Evolutionary conservation across 2,888 invertebrate species (phyloP).

Genomic region (Drosophila nigricruria): DNA sequence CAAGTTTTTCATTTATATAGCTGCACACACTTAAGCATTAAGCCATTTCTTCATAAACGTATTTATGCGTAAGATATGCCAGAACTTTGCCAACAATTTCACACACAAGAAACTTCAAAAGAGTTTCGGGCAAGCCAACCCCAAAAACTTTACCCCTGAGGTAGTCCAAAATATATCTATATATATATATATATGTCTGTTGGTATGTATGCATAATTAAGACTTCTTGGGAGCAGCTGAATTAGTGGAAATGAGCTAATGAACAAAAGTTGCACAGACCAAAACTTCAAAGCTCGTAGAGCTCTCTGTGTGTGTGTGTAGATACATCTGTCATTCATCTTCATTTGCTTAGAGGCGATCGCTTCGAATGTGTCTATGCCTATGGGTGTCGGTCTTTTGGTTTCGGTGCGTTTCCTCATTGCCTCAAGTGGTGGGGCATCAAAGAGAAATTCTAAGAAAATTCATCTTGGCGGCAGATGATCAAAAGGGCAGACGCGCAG

Average conservation of each 20-base stretch:
- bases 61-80: slow-evolving; percentile 11
- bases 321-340: slow-evolving; percentile 71
- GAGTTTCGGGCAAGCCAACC: slow-evolving; percentile 41
- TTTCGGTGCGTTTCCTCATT: slow-evolving; percentile 44
- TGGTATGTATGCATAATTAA: slow-evolving; percentile 58
- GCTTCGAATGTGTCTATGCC: slow-evolving; percentile 59
- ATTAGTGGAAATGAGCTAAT: slow-evolving; percentile 72
- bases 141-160: slow-evolving; percentile 28
- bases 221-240: slow-evolving; percentile 53
- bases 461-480: slow-evolving; percentile 47
- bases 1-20: slow-evolving; percentile 4
- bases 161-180: background rate
- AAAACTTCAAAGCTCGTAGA: slow-evolving; percentile 65
- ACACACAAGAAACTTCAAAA: slow-evolving; percentile 60
- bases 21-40: slow-evolving; percentile 5
- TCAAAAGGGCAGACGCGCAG: slow-evolving; percentile 31
- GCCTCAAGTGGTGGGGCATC: slow-evolving; percentile 48
- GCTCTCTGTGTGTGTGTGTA: slow-evolving; percentile 7
- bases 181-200: background rate
- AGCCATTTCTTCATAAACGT: slow-evolving; percentile 11
- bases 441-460: slow-evolving; percentile 67
- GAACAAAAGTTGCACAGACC: slow-evolving; percentile 65
- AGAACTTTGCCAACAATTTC: slow-evolving; percentile 26
- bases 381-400: slow-evolving; percentile 14
- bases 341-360: slow-evolving; percentile 64